Percentiles rank a stretch among this genome's conserved stretches.
Conservation (phyloP, 2,113 vertebrate species). For the Dendrocopos noguchii region DNA sequence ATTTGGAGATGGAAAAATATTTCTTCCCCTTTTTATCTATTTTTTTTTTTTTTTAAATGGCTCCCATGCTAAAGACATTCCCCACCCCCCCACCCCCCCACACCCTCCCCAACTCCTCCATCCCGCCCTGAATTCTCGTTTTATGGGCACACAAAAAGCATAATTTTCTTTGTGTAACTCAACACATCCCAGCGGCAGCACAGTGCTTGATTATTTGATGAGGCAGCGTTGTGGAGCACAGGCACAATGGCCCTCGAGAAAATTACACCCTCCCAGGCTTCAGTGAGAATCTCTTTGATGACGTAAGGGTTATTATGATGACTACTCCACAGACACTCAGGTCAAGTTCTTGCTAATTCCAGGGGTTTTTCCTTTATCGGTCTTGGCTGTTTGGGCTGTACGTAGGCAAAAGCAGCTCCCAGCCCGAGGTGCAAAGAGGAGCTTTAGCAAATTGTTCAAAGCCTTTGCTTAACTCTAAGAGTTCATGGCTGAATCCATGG, state of each 20-base stretch:
- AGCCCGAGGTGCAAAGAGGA: background rate
- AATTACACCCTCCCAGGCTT: conserved; percentile 61
- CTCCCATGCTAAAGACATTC: conserved; percentile 60
- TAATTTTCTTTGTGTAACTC: conserved; percentile 66
- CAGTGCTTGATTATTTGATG: conserved; percentile 66
- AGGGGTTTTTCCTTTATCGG: conserved; percentile 31
- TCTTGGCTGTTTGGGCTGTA: background rate
- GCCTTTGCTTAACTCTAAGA: background rate
- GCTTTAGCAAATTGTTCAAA: background rate
- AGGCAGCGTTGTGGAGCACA: conserved; percentile 67
- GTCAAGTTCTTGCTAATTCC: conserved; percentile 58
- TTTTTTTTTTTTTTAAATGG: background rate
- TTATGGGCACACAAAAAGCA: conserved; percentile 70
- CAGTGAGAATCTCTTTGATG: conserved; percentile 70
- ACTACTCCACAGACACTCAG: conserved; percentile 42
- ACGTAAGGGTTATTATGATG: conserved; percentile 64
- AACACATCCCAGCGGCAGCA: conserved; percentile 67
- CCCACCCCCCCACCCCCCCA: too few relatives aligned
- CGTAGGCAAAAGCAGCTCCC: background rate
- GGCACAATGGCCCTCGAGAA: conserved; percentile 22
- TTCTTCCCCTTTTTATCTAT: background rate
- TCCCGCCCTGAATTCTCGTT: conserved; percentile 60
- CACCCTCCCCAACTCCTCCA: too few relatives aligned
- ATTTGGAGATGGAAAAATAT: conserved; percentile 38
- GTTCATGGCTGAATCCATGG: background rate